Base-by-base conservation (phyloP, 1,140 invertebrate genomes). In the Atta colombica region DNA sequence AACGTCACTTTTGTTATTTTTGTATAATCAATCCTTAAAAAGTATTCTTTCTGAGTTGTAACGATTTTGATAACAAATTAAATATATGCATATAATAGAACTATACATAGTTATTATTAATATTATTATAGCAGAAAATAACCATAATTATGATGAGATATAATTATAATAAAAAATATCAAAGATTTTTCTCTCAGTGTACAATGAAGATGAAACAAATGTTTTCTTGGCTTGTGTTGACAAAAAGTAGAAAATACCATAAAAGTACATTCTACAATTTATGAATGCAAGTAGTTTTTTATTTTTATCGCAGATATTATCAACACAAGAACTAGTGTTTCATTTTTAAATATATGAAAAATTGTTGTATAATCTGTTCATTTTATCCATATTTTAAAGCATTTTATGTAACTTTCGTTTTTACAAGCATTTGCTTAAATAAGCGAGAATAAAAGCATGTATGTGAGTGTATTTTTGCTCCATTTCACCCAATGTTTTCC, bases 341-440 rank as follows among this genome's bases (percentile, higher is more conserved):
- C 6, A 25, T 69, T 69, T 51, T n/a, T 21, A 5, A 21, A 0
- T 45, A 5, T 66, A 39, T 39, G 18, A 66, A 66, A 66, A 12
- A n/a, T n/a, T 14, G 6, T 18, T 55, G 6, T 35, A 21, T 49
- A 69, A 1, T 25, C 39, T 69, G n/a, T 51, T 8, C 1, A 25
- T 8, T 69, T 69, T 28, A 25, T 69, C 16, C 21, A 51, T 51
- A 69, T 28, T 10, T 69, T 69, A 25, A 25, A 25, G 7, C 14
- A 16, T 53, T 28, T 53, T 68, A 7, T 12, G 12, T 39, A 14
- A n/a, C 18, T 66, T 35, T 65, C 28, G 16, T 18, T 31, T 68
- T 45, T 68, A 68, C 65, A 68, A 21, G 16, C n/a, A 18, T 53
- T 51, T 72, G 25, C n/a, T 39, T 60, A 39, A 61, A 61, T 45